Evolutionary conservation across 2,888 invertebrate species (phyloP).

Genomic region (Leptopilina syphax): DNA sequence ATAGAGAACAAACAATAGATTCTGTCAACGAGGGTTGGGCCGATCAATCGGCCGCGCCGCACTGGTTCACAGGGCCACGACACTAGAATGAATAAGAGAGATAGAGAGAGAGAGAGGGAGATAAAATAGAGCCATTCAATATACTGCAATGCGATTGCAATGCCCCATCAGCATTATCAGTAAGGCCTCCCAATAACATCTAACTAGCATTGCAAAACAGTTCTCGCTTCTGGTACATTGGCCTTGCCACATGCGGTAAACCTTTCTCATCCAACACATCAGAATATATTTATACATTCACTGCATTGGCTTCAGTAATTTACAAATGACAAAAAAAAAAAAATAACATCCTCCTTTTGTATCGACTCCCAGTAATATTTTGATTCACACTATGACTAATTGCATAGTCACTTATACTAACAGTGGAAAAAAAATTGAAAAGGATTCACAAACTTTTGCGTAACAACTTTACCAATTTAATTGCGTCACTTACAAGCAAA

Average conservation of each 20-base stretch:
- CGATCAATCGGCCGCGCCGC: slow-evolving; percentile 24
- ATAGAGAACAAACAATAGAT: slow-evolving; percentile 21
- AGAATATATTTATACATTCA: background rate
- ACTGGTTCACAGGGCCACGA: slow-evolving; percentile 4
- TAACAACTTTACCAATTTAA: no score
- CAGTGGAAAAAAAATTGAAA: background rate
- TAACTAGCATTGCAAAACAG: slow-evolving; percentile 25
- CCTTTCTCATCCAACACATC: background rate
- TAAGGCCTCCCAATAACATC: slow-evolving; percentile 11
- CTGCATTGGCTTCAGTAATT: background rate
- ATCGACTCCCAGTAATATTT: background rate
- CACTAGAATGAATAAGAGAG: background rate
- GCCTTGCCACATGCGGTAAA: slow-evolving; percentile 2
- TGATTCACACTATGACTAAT: background rate
- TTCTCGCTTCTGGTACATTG: slow-evolving; percentile 9
- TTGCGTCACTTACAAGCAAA: no score
- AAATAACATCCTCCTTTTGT: background rate
- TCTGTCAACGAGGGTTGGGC: slow-evolving; percentile 34
- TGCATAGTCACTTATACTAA: background rate
- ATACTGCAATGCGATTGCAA: slow-evolving; percentile 19
- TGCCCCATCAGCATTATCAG: slow-evolving; percentile 25
- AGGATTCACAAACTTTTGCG: background rate
- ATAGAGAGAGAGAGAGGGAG: no score
- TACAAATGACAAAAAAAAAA: background rate
- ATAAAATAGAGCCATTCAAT: slow-evolving; percentile 17